Percentiles rank a stretch among this genome's conserved stretches.
Conservation (phyloP, 1,140 invertebrate species). For the Diorhabda elongata region DNA sequence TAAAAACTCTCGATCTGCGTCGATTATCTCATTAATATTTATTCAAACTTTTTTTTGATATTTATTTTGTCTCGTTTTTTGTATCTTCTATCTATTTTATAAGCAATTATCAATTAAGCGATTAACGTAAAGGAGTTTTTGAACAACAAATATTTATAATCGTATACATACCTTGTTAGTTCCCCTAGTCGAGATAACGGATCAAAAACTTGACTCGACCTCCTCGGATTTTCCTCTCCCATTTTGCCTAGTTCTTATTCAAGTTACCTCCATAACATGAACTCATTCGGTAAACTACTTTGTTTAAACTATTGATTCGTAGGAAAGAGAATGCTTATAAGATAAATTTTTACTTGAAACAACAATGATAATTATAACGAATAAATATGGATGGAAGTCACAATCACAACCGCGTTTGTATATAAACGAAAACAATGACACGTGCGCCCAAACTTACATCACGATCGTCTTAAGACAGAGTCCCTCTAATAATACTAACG, state of each 20-base stretch:
- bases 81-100: no score
- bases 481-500: conserved; percentile 24
- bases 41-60: no score
- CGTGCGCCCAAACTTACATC: conserved; percentile 4
- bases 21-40: no score
- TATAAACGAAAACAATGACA: background rate
- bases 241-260: conserved; percentile 19
- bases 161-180: conserved; percentile 43
- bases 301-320: background rate
- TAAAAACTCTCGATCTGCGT: no score
- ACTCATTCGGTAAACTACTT: conserved; percentile 4
- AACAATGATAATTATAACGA: conserved; percentile 1
- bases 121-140: no score
- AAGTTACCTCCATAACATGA: conserved; percentile 34
- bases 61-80: no score
- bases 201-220: conserved; percentile 76
- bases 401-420: conserved; percentile 29
- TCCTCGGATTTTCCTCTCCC: conserved; percentile 43
- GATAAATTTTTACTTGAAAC: background rate
- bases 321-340: background rate
- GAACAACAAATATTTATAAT: background rate
- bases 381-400: conserved; percentile 28
- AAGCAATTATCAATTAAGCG: no score
- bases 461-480: conserved; percentile 17
- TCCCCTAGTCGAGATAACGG: conserved; percentile 66